Conservation (phyloP, 2,888 invertebrate genomes). For the Ptychoptera contaminata region DNA sequence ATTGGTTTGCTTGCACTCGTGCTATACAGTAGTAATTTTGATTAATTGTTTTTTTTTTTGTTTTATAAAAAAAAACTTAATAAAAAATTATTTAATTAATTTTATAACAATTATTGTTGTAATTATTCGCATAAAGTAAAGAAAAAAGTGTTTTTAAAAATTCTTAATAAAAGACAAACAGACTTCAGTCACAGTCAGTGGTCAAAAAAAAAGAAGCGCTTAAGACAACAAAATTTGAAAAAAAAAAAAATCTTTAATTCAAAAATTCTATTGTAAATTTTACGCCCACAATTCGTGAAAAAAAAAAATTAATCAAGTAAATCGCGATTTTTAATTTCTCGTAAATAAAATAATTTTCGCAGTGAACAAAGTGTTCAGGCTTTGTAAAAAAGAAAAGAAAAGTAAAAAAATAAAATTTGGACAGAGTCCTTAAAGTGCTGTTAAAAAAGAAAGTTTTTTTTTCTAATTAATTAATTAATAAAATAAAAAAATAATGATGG, state of each 20-base stretch:
- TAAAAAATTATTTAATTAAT: too few species aligned
- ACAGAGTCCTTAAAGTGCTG: too few species aligned
- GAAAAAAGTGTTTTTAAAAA: conserved; percentile 7
- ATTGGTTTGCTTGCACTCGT: conserved; percentile 40
- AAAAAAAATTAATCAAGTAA: not conserved
- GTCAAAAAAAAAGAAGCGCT: conserved; percentile 31
- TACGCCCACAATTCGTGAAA: not conserved
- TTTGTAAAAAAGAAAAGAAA: too few species aligned
- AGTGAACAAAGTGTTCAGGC: too few species aligned
- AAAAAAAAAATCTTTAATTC: not conserved
- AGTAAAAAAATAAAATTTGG: too few species aligned
- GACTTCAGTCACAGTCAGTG: conserved; percentile 38
- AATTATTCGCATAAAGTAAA: conserved; percentile 20
- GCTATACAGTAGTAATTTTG: conserved; percentile 14
- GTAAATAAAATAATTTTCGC: not conserved
- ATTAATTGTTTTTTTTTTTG: conserved; percentile 2
- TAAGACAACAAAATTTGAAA: conserved; percentile 1
- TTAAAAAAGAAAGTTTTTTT: too few species aligned
- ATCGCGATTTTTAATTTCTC: conserved; percentile 1
- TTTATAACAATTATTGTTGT: not conserved
- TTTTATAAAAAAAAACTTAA: too few species aligned
- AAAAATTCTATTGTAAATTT: not conserved
- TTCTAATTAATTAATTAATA: too few species aligned
- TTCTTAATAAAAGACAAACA: too few species aligned
- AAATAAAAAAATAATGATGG: conserved; percentile 63